A percentile compares a stretch with the other conserved stretches of the same genome.
These are phyloP conservation scores for Gari tellinella DNA, from an alignment of 2,888 invertebrate genomes.

Conservation along the genomic window DNA sequence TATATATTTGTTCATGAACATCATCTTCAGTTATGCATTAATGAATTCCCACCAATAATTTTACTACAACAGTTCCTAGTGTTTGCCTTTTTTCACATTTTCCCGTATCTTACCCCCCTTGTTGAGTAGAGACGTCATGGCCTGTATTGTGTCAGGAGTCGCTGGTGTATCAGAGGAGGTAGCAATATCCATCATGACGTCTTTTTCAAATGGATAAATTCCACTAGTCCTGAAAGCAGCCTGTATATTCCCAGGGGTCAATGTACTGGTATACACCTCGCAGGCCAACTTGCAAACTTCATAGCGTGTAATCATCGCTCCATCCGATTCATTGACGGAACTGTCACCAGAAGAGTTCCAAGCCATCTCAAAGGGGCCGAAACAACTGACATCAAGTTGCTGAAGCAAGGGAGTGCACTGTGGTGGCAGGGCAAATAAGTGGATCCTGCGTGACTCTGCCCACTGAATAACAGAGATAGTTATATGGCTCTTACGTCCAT, in stretches of 20 bases:
- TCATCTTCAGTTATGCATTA: no score
- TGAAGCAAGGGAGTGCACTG: conserved; percentile 42
- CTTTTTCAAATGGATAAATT: not conserved
- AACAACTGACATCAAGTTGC: conserved; percentile 9
- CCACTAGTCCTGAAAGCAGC: conserved; percentile 7
- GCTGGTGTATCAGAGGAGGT: no score
- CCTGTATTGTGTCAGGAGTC: no score
- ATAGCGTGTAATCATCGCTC: conserved; percentile 3
- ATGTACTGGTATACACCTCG: conserved; percentile 3
- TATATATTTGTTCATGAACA: no score
- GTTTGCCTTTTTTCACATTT: no score
- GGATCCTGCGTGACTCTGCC: conserved; percentile 33
- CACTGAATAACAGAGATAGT: conserved; percentile 43
- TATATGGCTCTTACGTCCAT: conserved; percentile 50
- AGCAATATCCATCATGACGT: conserved; percentile 6
- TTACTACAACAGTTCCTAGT: no score
- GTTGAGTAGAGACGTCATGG: no score
- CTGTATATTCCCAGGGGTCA: conserved; percentile 2
- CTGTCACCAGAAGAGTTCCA: not conserved
- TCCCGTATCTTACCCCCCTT: no score
- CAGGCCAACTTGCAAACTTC: conserved; percentile 6
- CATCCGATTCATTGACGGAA: conserved; percentile 1
- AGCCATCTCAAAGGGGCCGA: conserved; percentile 5
- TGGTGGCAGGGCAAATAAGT: conserved; percentile 50
- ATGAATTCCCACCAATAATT: no score